Evolutionary conservation across 2,113 vertebrate genomes (phyloP).

Genomic region (Elanus axillaris): DNA sequence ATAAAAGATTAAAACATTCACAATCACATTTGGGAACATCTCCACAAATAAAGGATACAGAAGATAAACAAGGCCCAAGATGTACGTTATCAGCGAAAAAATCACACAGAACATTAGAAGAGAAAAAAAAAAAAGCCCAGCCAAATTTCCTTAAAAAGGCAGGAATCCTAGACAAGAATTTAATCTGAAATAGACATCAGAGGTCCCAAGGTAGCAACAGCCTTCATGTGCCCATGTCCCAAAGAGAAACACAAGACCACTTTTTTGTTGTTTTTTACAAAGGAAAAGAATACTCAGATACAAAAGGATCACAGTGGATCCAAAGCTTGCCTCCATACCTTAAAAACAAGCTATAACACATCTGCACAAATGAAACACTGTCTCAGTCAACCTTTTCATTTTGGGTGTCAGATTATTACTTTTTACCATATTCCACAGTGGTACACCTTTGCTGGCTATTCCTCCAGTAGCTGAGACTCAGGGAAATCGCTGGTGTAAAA

Average conservation of each 20-base stretch:
- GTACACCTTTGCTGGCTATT: background rate
- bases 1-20: background rate
- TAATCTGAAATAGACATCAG: background rate
- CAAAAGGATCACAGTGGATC: background rate
- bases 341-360: background rate
- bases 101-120: background rate
- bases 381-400: background rate
- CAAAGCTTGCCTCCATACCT: background rate
- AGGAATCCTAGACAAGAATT: background rate
- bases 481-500: background rate
- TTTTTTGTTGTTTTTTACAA: background rate
- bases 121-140: background rate
- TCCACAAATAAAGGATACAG: background rate
- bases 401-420: background rate
- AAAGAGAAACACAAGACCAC: background rate
- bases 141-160: background rate
- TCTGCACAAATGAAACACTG: background rate
- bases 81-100: background rate
- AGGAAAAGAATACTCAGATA: background rate
- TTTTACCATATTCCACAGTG: background rate
- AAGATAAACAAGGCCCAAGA: background rate
- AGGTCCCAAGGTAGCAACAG: background rate
- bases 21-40: background rate
- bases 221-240: background rate
- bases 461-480: background rate